Conservation (phyloP, 1,140 invertebrate species). For the Adelges cooleyi region DNA sequence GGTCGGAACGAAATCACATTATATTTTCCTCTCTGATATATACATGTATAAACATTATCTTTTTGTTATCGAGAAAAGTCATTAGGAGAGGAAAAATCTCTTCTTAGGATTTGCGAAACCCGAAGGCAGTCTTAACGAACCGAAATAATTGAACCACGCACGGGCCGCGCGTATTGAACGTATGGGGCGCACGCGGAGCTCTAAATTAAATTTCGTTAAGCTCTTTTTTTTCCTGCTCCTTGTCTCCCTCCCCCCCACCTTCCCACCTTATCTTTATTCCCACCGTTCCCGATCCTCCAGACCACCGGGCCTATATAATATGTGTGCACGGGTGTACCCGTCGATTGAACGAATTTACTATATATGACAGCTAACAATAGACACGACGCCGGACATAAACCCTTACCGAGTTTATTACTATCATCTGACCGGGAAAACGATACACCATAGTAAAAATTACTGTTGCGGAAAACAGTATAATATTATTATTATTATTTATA, state of each 20-base stretch:
- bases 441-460: conserved; percentile 14
- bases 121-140: conserved; percentile 25
- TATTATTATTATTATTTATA: conserved; percentile 9
- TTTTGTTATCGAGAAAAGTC: not conserved
- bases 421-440: conserved; percentile 21
- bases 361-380: conserved; percentile 21
- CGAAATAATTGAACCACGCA: conserved; percentile 29
- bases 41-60: not conserved
- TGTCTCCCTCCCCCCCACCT: not conserved
- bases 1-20: too few species aligned
- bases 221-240: conserved; percentile 7
- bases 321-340: not conserved
- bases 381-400: conserved; percentile 24
- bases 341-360: conserved; percentile 28
- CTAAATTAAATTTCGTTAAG: conserved; percentile 29
- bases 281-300: too few species aligned
- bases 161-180: conserved; percentile 7
- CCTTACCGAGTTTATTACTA: conserved; percentile 26
- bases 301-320: too few species aligned
- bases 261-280: too few species aligned
- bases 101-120: conserved; percentile 13
- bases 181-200: conserved; percentile 1
- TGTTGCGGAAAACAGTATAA: not conserved
- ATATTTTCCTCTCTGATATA: not conserved
- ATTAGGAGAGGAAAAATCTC: conserved; percentile 24